phyloP scores from a whole-genome alignment of 1,140 invertebrate species.

The Oreohelix idahoensis region DNA sequence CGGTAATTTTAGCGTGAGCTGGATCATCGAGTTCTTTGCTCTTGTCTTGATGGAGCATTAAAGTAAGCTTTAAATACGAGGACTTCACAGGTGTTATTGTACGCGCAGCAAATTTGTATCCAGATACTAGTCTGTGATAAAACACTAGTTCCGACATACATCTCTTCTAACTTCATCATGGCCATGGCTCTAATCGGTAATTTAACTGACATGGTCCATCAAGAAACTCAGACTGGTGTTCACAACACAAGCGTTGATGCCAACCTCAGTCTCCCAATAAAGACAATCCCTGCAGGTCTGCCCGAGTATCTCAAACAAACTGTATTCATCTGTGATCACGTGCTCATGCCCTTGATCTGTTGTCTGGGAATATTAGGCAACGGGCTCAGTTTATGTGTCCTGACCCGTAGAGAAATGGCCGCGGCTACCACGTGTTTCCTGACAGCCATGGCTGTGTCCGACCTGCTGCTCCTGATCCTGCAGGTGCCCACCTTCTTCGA shows the following conservation, averaged over 20 bases:
- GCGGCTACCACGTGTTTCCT: constrained; percentile 93
- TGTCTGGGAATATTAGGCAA: constrained; percentile 90
- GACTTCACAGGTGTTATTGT: too few species aligned
- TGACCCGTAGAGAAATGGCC: constrained; percentile 88
- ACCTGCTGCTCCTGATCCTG: constrained; percentile 75
- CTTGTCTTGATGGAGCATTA: too few species aligned
- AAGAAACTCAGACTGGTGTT: not conserved
- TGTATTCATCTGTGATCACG: constrained; percentile 39
- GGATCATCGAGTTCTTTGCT: too few species aligned
- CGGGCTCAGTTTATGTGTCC: constrained; percentile 88
- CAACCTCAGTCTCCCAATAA: not conserved
- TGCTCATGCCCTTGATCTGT: constrained; percentile 82
- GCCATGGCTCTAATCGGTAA: not conserved
- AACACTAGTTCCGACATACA: too few species aligned
- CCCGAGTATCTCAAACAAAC: constrained; percentile 45
- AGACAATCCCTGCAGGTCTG: not conserved
- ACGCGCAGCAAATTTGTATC: too few species aligned
- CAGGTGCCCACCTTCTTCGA: constrained; percentile 50
- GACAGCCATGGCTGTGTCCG: constrained; percentile 89
- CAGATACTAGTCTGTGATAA: too few species aligned
- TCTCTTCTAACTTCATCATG: not conserved
- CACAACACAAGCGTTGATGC: not conserved
- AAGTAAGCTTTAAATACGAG: too few species aligned
- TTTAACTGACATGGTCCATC: not conserved
- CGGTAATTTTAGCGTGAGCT: too few species aligned